Evolutionary conservation across 2,113 vertebrate species (phyloP).

Genomic region (Canis aureus): DNA sequence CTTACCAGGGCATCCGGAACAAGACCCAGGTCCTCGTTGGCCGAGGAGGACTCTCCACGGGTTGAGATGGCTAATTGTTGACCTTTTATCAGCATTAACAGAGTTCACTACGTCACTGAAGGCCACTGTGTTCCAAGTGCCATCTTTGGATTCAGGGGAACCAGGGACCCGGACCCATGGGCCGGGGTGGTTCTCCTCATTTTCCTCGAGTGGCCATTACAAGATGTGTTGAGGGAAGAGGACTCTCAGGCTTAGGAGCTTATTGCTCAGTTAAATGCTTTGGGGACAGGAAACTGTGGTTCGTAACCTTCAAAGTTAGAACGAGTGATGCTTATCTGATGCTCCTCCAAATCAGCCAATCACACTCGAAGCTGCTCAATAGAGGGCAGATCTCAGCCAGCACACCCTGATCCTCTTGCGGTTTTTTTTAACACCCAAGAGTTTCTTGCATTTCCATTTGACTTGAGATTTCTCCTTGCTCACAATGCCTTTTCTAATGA

Average conservation of each 20-base stretch:
- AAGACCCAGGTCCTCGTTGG: neutral
- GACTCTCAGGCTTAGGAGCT: neutral
- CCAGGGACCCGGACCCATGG: neutral
- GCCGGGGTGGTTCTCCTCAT: neutral
- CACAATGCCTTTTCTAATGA: constrained; percentile 64
- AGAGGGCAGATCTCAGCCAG: constrained; percentile 82
- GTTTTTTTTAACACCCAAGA: constrained; percentile 81
- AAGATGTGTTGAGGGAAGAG: constrained; percentile 22
- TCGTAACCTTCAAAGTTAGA: constrained; percentile 88
- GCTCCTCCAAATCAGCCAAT: constrained; percentile 87
- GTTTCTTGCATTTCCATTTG: constrained; percentile 84
- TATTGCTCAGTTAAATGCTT: constrained; percentile 73
- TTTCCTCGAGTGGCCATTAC: constrained; percentile 71
- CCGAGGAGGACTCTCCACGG: constrained; percentile 60
- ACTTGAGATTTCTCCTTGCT: constrained; percentile 79
- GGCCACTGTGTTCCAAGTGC: constrained; percentile 74
- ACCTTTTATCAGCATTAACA: constrained; percentile 85
- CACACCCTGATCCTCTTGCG: constrained; percentile 79
- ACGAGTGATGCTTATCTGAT: constrained; percentile 86
- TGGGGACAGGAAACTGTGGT: constrained; percentile 94
- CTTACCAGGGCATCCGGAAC: neutral
- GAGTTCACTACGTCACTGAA: constrained; percentile 78
- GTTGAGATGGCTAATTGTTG: constrained; percentile 85
- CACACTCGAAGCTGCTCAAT: constrained; percentile 69
- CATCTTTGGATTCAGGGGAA: constrained; percentile 37